Evolutionary conservation across 2,113 vertebrate species (phyloP), one percentile per base, ranked within the genome.

Genomic region (Microcebus jonahi): DNA sequence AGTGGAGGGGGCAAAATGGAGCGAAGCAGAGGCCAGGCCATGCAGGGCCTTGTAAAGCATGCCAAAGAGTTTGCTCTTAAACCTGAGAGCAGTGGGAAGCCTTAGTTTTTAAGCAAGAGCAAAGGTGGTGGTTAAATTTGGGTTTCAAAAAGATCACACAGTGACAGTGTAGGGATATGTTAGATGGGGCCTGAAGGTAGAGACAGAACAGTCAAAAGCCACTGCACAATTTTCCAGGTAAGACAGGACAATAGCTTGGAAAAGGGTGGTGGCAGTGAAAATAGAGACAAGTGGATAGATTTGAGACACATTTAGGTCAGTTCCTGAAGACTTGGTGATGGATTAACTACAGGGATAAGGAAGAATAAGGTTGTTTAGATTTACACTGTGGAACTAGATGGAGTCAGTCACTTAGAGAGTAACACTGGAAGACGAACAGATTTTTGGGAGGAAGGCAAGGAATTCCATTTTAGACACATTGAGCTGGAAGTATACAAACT

Each of bases 91-190:
- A 68, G 23, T 45, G 18, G 23, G 8, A 65, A 65, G 63, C 29
- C 31, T 65, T 34, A 34, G 14, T 18, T 76, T 73, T 68, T 61
- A 95, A 59, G 57, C 31, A 95, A 88, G 29, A n/a, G 11, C 15
- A 75, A 65, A 27, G 34, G 23, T 53, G 7, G 45, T 86, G 63
- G 73, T 36, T 77, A 90, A 45, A 76, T 70, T 67, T 82, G 68
- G 8, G 50, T 95, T 93, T 91, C 70, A 42, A 68, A 95, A 93
- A 95, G 23, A 76, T 55, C 53, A 36, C 29, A 65, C 20, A 61
- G 5, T 10, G 63, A 92, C 42, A 68, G 36, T 39, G 15, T 45
- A 89, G 80, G 48, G 53, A 86, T 75, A 55, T 61, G 29, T 68
- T 68, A 53, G 15, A 70, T 17, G 14, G 14, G 18, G 11, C 2